Conservation (phyloP, 1,140 invertebrate genomes). For the Drosophila eugracilis region DNA sequence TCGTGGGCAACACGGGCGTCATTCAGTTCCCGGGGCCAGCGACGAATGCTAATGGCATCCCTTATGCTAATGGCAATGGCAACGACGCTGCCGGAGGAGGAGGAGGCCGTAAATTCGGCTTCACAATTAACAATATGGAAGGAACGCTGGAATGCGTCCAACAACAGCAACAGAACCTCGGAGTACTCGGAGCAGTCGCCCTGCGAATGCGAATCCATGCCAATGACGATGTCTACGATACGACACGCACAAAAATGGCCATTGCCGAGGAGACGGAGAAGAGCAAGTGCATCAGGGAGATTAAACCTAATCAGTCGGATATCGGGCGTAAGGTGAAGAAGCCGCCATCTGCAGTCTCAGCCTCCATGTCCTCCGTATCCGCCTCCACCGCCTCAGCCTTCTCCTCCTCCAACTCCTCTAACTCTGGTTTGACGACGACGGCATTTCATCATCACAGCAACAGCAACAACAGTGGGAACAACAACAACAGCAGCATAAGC, state of each 20-base stretch:
- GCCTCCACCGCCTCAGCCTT: slow-evolving; percentile 24
- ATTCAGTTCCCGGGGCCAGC: slow-evolving; percentile 80
- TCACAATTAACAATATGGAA: slow-evolving; percentile 80
- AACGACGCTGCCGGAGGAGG: slow-evolving; percentile 14
- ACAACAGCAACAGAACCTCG: slow-evolving; percentile 89
- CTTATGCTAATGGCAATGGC: slow-evolving; percentile 49
- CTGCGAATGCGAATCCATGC: slow-evolving; percentile 95
- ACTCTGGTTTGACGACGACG: slow-evolving; percentile 45
- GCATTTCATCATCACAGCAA: slow-evolving; percentile 69
- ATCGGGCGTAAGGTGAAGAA: slow-evolving; percentile 93
- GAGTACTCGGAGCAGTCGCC: slow-evolving; percentile 92
- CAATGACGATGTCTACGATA: slow-evolving; percentile 97
- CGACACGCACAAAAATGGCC: slow-evolving; percentile 95
- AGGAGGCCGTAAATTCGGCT: slow-evolving; percentile 77
- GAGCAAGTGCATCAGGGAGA: slow-evolving; percentile 96
- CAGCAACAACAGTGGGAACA: slow-evolving; percentile 63
- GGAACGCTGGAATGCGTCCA: slow-evolving; percentile 95
- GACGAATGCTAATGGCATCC: slow-evolving; percentile 43
- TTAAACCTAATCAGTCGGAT: slow-evolving; percentile 94
- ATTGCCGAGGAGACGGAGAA: slow-evolving; percentile 95
- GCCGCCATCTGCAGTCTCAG: slow-evolving; percentile 29
- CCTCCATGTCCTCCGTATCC: slow-evolving; percentile 27
- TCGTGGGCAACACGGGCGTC: slow-evolving; percentile 73
- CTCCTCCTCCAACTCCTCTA: slow-evolving; percentile 15
- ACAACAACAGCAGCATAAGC: slow-evolving; percentile 44